phyloP scores from a whole-genome alignment of 1,140 invertebrate genomes.

The Drosophila pandora region DNA sequence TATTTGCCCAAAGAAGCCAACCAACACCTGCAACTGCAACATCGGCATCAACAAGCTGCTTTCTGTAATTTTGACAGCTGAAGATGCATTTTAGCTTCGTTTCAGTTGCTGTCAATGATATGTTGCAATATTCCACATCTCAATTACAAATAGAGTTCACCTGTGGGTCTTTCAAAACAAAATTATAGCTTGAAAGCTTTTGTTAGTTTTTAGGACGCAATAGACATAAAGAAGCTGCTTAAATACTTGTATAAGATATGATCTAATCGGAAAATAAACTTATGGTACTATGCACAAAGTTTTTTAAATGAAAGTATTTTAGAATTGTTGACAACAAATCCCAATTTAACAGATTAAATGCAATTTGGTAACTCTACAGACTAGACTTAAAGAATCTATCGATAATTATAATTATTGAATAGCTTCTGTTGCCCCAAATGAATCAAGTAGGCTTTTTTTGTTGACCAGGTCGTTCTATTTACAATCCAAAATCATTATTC shows the following conservation, averaged over 20 bases:
- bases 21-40: conserved; percentile 51
- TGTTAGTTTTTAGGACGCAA: background rate
- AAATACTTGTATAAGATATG: no score
- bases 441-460: background rate
- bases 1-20: conserved; percentile 46
- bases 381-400: no score
- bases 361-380: background rate
- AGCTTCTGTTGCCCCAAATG: no score
- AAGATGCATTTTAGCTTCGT: conserved; percentile 41
- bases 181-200: background rate
- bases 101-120: conserved; percentile 42
- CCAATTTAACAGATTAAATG: background rate
- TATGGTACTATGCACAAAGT: no score
- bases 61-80: conserved; percentile 45
- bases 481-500: background rate
- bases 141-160: conserved; percentile 31
- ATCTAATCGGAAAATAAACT: no score
- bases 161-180: background rate
- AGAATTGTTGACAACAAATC: background rate
- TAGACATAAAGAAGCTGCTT: background rate
- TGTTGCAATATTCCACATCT: conserved; percentile 56
- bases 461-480: background rate
- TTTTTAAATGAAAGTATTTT: no score
- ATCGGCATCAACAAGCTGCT: conserved; percentile 25
- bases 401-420: no score